Percentiles rank a stretch among this genome's conserved stretches.
Conservation (phyloP, 2,888 invertebrate genomes). For the Alcis repandata region DNA sequence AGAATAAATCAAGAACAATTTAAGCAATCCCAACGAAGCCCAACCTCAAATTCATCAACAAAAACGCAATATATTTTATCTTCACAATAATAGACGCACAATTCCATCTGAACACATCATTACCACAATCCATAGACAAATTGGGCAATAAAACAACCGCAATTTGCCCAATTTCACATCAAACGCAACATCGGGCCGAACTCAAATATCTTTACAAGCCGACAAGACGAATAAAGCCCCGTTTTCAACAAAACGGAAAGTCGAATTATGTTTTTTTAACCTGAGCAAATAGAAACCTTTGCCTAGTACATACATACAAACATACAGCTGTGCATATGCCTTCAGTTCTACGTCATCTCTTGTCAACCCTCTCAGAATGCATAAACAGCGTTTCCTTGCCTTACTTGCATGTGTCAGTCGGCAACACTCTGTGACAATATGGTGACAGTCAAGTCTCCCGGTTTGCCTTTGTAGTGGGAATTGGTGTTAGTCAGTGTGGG, state of each 20-base stretch:
- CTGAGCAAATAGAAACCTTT: too few species aligned
- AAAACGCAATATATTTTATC: slow-evolving; percentile 17
- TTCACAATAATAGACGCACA: slow-evolving; percentile 23
- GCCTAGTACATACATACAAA: too few species aligned
- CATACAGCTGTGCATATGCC: too few species aligned
- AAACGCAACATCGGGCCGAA: slow-evolving; percentile 22
- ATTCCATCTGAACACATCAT: slow-evolving; percentile 20
- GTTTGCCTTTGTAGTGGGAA: too few species aligned
- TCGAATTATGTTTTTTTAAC: not conserved
- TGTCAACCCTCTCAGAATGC: too few species aligned
- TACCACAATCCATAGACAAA: slow-evolving; percentile 33
- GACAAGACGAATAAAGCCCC: slow-evolving; percentile 3
- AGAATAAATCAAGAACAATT: slow-evolving; percentile 11
- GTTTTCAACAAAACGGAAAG: not conserved
- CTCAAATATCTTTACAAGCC: slow-evolving; percentile 25
- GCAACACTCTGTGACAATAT: too few species aligned
- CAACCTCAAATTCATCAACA: slow-evolving; percentile 14
- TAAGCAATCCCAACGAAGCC: slow-evolving; percentile 14
- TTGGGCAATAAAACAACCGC: slow-evolving; percentile 32
- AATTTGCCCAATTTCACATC: slow-evolving; percentile 30
- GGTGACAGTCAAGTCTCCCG: too few species aligned
- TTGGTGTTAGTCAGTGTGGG: too few species aligned
- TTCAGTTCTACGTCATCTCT: too few species aligned
- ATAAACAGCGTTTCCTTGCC: too few species aligned
- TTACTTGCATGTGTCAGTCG: too few species aligned